Base-by-base conservation (phyloP, 2,888 invertebrate genomes). In the Hyposoter didymator region DNA sequence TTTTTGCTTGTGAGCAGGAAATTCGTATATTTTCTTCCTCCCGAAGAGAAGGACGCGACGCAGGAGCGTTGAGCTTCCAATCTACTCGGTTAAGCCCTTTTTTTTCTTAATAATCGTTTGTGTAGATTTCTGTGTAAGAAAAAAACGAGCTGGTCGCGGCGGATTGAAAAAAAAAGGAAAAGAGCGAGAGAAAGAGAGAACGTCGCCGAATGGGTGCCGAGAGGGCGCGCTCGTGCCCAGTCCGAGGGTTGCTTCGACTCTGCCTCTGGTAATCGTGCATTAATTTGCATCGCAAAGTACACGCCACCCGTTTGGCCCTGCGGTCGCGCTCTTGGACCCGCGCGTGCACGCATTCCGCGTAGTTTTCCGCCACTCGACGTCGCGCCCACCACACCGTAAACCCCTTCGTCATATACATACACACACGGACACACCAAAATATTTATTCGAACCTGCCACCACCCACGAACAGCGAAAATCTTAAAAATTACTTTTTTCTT, bases 281-380 rank as follows among this genome's bases (percentile, higher is more conserved):
- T 93, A 93, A 93, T 93, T 93, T 93, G 93, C 93, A 93, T 93
- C 91, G 90, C 92, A 91, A 93, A 93, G 91, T 91, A 92, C 93
- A 93, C 93, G 93, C 93, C 90, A 93, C 91, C 90, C 91, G 83
- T 84, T 89, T 91, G 89, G 90, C 78, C 83, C 85, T 55, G 72
- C 90, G 90, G 89, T 85, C 82, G 67, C 78, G 78, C 72, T 72
- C 78, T 74, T 47, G 84, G 72, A 74, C 66, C 70, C 76, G 80
- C 80, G 90, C 84, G 87, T 91, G 91, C 92, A 91, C 91, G 91
- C 91, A 91, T 92, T 92, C 91, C 90, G 88, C 90, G 89, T 91
- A 90, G 84, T 90, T 91, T 90, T 91, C 91, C 90, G 89, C 90
- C 88, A 78, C 82, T 87, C 86, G 82, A 86, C 72, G 67, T 66